These are phyloP conservation scores for Hemiscyllium ocellatum DNA, from an alignment of 2,113 vertebrate genomes.

Conservation along the genomic window DNA sequence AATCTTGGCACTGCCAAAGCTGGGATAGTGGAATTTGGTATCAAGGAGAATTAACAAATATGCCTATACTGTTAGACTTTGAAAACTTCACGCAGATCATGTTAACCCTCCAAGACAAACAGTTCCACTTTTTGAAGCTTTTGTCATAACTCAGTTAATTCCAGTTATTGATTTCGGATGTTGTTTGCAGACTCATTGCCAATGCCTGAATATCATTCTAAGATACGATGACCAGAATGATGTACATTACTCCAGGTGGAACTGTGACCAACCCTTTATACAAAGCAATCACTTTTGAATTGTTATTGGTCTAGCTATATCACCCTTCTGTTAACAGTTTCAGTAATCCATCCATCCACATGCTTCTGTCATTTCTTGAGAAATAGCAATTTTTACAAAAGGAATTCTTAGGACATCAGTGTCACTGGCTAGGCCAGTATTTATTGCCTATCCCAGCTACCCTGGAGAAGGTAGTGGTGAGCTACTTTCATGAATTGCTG, in stretches of 20 bases:
- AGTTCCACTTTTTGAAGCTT: not conserved
- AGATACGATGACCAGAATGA: not conserved
- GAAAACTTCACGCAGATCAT: not conserved
- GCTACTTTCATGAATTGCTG: no score
- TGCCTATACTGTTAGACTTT: not conserved
- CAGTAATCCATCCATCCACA: not conserved
- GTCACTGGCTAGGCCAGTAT: no score
- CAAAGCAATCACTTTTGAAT: not conserved
- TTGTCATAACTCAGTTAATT: not conserved
- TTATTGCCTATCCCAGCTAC: no score
- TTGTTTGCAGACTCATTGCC: not conserved
- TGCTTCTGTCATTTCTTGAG: not conserved
- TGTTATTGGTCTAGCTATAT: not conserved
- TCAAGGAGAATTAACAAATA: not conserved
- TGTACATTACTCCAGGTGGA: not conserved
- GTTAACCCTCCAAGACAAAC: not conserved
- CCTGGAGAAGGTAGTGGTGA: no score
- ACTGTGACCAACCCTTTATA: not conserved
- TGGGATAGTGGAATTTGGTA: not conserved
- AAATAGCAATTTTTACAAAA: not conserved
- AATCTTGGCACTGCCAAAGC: not conserved
- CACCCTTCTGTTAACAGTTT: not conserved
- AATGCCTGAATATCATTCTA: not conserved
- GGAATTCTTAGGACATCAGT: no score
- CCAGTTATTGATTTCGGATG: not conserved